Evolutionary conservation across 2,888 invertebrate species (phyloP).

Genomic region (Autographa pulchrina): DNA sequence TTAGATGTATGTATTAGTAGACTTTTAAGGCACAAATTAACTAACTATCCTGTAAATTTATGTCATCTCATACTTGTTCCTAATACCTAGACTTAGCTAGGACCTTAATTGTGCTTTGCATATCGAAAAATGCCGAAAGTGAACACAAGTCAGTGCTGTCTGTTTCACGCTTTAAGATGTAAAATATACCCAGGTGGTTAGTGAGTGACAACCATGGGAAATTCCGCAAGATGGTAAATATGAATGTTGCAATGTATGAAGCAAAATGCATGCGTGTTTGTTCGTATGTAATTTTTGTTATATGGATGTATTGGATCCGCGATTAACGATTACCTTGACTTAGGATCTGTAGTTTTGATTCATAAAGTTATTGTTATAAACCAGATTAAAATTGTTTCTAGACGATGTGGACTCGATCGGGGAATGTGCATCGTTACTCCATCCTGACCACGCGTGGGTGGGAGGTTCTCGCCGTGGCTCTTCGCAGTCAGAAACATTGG

Average conservation of each 20-base stretch:
- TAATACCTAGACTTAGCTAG: not conserved
- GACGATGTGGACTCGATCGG: conserved; percentile 94
- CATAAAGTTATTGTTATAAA: conserved; percentile 19
- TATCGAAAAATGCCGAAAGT: conserved; percentile 12
- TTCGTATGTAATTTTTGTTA: conserved; percentile 21
- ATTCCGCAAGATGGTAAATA: conserved; percentile 19
- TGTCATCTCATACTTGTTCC: conserved; percentile 8
- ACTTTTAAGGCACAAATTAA: no score
- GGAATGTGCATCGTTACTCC: conserved; percentile 93
- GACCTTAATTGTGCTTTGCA: not conserved
- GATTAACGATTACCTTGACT: conserved; percentile 61
- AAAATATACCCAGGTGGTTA: conserved; percentile 26
- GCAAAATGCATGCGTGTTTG: conserved; percentile 33
- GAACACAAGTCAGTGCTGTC: conserved; percentile 15
- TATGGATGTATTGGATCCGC: conserved; percentile 57
- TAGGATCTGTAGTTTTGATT: conserved; percentile 37
- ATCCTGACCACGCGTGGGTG: conserved; percentile 96
- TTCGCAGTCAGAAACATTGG: conserved; percentile 96
- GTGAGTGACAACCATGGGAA: conserved; percentile 60
- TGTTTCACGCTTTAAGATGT: not conserved
- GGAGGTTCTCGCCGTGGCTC: conserved; percentile 95
- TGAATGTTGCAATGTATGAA: conserved; percentile 30
- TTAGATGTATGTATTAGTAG: no score
- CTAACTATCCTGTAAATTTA: conserved; percentile 16
- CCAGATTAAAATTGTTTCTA: conserved; percentile 57